Evolutionary conservation across 2,888 invertebrate species (phyloP).

Genomic region (Lacanobia wlatinum): DNA sequence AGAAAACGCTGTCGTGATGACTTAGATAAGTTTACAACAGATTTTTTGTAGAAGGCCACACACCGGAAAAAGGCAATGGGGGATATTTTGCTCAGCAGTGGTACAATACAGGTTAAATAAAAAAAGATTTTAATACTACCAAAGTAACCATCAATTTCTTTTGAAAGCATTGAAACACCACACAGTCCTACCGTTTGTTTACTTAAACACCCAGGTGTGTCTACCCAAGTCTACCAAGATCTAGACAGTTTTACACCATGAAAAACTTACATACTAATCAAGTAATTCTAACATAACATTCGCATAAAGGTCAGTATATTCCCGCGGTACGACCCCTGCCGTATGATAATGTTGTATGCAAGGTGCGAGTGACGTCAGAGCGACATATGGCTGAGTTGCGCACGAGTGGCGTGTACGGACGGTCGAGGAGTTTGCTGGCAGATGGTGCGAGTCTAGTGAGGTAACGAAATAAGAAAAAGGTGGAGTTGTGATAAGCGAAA

Average conservation of each 20-base stretch:
- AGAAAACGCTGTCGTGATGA: too few relatives aligned
- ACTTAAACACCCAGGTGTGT: slow-evolving; percentile 26
- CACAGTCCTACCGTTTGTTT: slow-evolving; percentile 4
- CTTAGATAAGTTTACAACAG: too few relatives aligned
- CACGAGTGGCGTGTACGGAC: slow-evolving; percentile 47
- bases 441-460: not conserved
- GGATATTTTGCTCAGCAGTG: too few relatives aligned
- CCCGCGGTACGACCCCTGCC: slow-evolving; percentile 65
- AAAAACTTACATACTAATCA: slow-evolving; percentile 28
- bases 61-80: too few relatives aligned
- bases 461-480: not conserved
- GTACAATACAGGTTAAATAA: too few relatives aligned
- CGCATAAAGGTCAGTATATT: slow-evolving; percentile 68
- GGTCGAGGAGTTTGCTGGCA: slow-evolving; percentile 8
- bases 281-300: slow-evolving; percentile 32
- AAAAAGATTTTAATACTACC: not conserved
- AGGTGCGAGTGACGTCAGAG: slow-evolving; percentile 72
- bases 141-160: not conserved
- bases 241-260: slow-evolving; percentile 10
- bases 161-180: not conserved
- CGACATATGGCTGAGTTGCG: slow-evolving; percentile 64
- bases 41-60: too few relatives aligned
- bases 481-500: too few relatives aligned
- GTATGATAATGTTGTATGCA: slow-evolving; percentile 59
- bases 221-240: not conserved